phyloP scores from a whole-genome alignment of 2,113 vertebrate species.

The Spheniscus mendiculus region DNA sequence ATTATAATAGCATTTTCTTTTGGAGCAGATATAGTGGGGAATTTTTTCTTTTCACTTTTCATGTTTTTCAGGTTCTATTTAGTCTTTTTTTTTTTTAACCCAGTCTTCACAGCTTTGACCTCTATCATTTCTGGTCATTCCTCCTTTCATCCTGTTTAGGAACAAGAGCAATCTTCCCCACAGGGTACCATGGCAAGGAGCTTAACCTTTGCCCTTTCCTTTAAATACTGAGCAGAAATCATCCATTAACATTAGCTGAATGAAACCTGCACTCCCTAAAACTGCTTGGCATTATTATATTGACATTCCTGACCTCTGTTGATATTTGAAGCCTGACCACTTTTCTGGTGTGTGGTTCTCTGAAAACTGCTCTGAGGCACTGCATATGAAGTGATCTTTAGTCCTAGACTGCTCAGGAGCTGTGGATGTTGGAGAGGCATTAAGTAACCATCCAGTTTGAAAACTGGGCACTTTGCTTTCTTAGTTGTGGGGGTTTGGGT shows the following conservation, averaged over 20 bases:
- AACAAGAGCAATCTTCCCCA: not conserved
- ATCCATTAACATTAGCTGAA: not conserved
- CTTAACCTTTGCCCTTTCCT: not conserved
- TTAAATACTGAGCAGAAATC: not conserved
- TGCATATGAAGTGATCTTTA: not conserved
- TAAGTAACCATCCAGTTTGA: not conserved
- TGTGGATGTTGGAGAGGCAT: not conserved
- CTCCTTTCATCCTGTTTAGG: not conserved
- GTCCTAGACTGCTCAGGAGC: not conserved
- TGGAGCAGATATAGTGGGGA: not conserved
- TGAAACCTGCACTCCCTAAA: not conserved
- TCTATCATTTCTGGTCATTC: not conserved
- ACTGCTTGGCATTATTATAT: not conserved
- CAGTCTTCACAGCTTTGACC: not conserved
- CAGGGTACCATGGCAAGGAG: not conserved
- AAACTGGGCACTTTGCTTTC: not conserved
- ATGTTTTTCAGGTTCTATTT: not conserved
- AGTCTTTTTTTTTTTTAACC: not conserved
- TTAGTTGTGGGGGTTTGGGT: too few species aligned
- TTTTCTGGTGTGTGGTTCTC: not conserved
- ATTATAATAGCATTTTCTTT: not conserved
- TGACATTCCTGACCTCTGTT: not conserved
- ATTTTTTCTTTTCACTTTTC: not conserved
- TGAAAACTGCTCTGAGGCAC: accelerated
- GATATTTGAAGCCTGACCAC: not conserved